phyloP scores from a whole-genome alignment of 2,113 vertebrate genomes.

The Microcebus griseorufus region DNA sequence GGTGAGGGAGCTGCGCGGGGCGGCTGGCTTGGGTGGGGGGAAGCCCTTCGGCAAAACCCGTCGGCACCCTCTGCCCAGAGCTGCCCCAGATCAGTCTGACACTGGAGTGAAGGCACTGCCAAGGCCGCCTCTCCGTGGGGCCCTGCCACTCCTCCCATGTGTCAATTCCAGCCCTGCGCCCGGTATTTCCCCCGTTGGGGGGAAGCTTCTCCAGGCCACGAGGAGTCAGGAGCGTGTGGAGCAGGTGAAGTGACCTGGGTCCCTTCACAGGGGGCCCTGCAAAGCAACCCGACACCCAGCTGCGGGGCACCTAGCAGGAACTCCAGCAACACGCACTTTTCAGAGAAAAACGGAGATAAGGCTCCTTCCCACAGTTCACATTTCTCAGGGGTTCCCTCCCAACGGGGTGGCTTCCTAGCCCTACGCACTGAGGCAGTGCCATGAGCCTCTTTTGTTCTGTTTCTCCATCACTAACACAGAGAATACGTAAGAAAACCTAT shows the following conservation, averaged over 20 bases:
- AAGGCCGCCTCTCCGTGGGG: accelerated
- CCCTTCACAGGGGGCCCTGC: neutral
- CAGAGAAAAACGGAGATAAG: neutral
- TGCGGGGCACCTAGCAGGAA: neutral
- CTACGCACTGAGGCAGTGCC: accelerated
- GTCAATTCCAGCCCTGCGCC: neutral
- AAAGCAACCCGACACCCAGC: neutral
- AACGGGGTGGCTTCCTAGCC: neutral
- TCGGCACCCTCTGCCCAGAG: neutral
- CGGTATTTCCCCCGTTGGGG: accelerated
- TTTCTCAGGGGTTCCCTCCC: neutral
- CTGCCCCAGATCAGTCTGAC: neutral
- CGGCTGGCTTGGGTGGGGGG: accelerated
- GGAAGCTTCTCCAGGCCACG: neutral
- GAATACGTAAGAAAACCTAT: neutral
- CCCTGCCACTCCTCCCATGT: too few relatives aligned
- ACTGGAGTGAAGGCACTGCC: neutral
- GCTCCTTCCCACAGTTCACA: neutral
- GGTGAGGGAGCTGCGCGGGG: accelerated
- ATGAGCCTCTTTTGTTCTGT: neutral
- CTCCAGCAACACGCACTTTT: accelerated
- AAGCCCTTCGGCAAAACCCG: too few relatives aligned
- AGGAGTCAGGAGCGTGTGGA: neutral
- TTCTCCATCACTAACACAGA: neutral
- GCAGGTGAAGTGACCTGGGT: accelerated